Conservation (phyloP, 64 coral and sea anemone genomes). For the Actinia equina region DNA sequence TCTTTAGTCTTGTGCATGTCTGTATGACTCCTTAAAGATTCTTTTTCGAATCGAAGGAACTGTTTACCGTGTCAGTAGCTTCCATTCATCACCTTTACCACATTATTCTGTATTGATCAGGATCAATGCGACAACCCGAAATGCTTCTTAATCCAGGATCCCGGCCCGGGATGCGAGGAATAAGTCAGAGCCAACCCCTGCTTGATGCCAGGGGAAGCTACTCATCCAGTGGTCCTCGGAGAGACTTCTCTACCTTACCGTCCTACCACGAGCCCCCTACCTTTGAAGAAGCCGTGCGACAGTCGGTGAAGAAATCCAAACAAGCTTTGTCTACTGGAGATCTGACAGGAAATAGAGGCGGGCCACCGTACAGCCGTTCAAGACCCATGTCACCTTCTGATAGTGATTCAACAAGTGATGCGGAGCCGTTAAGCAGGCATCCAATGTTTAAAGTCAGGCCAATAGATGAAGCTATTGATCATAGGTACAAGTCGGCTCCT, state of each 20-base stretch:
- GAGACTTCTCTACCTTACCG: constrained; percentile 67
- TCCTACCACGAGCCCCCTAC: constrained; percentile 83
- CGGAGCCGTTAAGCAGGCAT: background rate
- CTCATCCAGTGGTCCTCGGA: constrained; percentile 68
- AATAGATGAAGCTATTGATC: background rate
- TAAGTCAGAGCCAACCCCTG: constrained; percentile 70
- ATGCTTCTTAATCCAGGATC: constrained; percentile 79
- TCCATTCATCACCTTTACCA: constrained; percentile 31
- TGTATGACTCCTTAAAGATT: background rate
- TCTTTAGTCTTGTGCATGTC: background rate
- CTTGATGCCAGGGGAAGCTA: constrained; percentile 56
- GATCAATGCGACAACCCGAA: constrained; percentile 73
- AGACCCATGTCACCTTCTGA: background rate
- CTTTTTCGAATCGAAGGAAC: background rate
- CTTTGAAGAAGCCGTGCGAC: constrained; percentile 91
- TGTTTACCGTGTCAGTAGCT: constrained; percentile 1
- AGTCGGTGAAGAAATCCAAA: constrained; percentile 74
- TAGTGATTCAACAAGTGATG: constrained; percentile 9
- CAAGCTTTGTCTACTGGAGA: constrained; percentile 70
- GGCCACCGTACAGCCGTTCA: constrained; percentile 24
- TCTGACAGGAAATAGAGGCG: constrained; percentile 25
- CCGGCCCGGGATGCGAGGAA: constrained; percentile 46
- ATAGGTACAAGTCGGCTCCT: constrained; percentile 8
- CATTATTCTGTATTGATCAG: constrained; percentile 32
- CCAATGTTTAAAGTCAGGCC: constrained; percentile 18